Conservation (phyloP, 2,113 vertebrate genomes). For the Helogale parvula region DNA sequence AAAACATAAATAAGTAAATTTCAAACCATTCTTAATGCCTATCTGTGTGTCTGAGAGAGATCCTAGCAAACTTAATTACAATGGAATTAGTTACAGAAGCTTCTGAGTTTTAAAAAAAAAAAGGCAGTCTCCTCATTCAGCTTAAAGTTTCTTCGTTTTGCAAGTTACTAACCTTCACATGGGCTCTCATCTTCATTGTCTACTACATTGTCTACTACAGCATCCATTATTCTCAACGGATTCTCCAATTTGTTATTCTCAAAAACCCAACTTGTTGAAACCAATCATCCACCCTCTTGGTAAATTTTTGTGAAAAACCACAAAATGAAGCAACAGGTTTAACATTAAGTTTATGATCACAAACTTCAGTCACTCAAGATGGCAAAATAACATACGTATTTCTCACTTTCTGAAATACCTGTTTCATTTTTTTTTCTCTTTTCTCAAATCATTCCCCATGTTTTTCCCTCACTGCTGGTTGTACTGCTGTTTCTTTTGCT, state of each 20-base stretch:
- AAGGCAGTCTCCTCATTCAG: neutral
- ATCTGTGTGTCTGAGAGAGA: neutral
- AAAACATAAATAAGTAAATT: neutral
- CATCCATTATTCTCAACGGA: too few species aligned
- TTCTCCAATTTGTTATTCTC: too few species aligned
- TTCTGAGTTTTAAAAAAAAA: neutral
- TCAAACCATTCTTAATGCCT: neutral
- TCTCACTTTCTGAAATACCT: neutral
- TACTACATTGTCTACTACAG: neutral
- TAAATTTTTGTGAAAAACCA: neutral
- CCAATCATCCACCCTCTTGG: too few species aligned
- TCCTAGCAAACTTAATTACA: neutral
- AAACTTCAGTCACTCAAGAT: neutral
- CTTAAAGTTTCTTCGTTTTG: neutral
- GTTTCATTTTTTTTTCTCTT: neutral
- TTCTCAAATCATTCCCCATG: neutral
- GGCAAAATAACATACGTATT: neutral
- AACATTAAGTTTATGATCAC: neutral
- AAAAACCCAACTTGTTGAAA: neutral
- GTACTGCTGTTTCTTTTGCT: neutral
- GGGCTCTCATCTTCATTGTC: too few species aligned
- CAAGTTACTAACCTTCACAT: neutral
- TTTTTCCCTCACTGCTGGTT: neutral
- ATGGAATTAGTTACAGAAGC: neutral
- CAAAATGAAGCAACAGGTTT: neutral